phyloP scores from a whole-genome alignment of 1,140 invertebrate species.

The Temnothorax nylanderi region DNA sequence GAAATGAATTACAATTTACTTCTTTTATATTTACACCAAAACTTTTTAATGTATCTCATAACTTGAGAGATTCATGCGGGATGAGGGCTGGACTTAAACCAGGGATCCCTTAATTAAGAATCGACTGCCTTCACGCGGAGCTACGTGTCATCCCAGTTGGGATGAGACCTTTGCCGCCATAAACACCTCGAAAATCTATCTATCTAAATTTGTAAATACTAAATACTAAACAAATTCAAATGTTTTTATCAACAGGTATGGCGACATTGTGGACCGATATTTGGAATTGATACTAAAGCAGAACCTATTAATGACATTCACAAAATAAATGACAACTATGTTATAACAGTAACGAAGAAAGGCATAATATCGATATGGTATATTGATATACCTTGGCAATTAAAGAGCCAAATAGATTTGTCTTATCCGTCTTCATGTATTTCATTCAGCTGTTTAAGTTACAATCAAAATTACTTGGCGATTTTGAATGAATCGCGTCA shows the following conservation, averaged over 20 bases:
- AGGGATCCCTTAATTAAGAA: too few species aligned
- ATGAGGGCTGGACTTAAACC: too few species aligned
- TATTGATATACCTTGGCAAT: slow-evolving; percentile 68
- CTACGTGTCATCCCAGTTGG: too few species aligned
- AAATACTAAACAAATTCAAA: slow-evolving; percentile 15
- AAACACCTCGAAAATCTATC: neutral
- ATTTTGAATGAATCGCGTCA: slow-evolving; percentile 69
- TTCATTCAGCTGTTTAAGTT: slow-evolving; percentile 76
- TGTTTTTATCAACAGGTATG: slow-evolving; percentile 64
- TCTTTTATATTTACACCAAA: too few species aligned
- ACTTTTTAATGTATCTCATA: too few species aligned
- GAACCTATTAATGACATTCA: slow-evolving; percentile 76
- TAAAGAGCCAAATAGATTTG: slow-evolving; percentile 36
- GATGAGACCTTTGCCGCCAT: too few species aligned
- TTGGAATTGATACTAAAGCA: slow-evolving; percentile 58
- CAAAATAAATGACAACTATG: slow-evolving; percentile 68
- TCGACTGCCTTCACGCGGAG: too few species aligned
- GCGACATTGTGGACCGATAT: slow-evolving; percentile 47
- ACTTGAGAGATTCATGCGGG: too few species aligned
- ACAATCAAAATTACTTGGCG: slow-evolving; percentile 73
- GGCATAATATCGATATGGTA: slow-evolving; percentile 77
- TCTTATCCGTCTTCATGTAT: slow-evolving; percentile 58
- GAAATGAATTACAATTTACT: too few species aligned
- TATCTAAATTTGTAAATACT: neutral
- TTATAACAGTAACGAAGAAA: slow-evolving; percentile 76